phyloP scores from a whole-genome alignment of 2,888 invertebrate species.

The Norana najaformis region DNA sequence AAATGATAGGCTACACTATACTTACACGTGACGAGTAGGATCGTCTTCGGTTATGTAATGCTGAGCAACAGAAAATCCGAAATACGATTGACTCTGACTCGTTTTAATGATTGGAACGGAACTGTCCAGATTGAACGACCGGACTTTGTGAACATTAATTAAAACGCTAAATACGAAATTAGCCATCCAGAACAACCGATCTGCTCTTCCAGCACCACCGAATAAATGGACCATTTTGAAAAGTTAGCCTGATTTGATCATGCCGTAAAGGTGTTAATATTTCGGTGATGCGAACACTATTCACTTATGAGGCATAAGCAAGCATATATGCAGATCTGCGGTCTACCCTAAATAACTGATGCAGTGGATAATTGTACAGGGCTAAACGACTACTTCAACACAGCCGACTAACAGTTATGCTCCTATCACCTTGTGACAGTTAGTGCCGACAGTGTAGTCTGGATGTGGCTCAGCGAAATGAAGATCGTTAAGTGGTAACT shows the following conservation, averaged over 20 bases:
- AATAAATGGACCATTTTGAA: neutral
- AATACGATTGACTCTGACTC: neutral
- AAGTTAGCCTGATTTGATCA: neutral
- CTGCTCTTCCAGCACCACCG: neutral
- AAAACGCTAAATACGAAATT: neutral
- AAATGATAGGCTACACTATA: neutral
- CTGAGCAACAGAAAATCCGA: neutral
- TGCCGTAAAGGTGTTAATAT: too few species aligned
- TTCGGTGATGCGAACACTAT: too few species aligned
- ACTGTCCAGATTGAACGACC: neutral
- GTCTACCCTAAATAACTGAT: too few species aligned
- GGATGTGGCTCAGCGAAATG: too few species aligned
- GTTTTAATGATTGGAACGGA: neutral
- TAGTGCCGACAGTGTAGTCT: too few species aligned
- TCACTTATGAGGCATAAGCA: too few species aligned
- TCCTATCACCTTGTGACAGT: too few species aligned
- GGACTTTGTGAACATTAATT: neutral
- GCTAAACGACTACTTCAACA: too few species aligned
- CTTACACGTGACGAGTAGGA: neutral
- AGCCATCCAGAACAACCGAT: neutral
- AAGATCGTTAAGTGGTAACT: too few species aligned
- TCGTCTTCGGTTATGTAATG: neutral
- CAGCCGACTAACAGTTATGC: too few species aligned
- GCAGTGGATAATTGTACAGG: too few species aligned
- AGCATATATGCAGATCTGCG: too few species aligned